Base-by-base conservation (phyloP, 1,140 invertebrate genomes). In the Anastatus disparis region DNA sequence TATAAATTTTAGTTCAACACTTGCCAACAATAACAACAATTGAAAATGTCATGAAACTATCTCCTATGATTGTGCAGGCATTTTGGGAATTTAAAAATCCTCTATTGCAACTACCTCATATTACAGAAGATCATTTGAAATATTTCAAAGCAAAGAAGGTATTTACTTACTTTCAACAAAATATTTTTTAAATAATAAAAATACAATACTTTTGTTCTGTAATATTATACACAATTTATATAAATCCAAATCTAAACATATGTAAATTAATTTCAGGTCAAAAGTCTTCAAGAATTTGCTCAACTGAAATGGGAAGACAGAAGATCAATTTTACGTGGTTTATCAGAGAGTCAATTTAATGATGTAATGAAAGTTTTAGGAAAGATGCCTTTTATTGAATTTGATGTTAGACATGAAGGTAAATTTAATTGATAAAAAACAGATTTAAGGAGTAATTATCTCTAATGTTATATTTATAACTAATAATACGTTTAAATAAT, bases 21-120 rank as follows among this genome's bases (percentile, higher is more conserved):
- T 86, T 97, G 70, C 96, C 97, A 13, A 91, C 91, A 55, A 93
- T 99, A 72, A 95, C 97, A 79, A 99, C 97, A 2, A 93, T 99
- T 70, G 98, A 99, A 86, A 97, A 97, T 83, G 94, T 94, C 76
- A 99, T 99, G 95, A 98, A 97, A 86, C 82, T 99, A 31, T 93
- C 93, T 74, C 95, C 97, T 56, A 97, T 99, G 94, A 91, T 99
- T 52, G 95, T 99, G 0, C 98, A 99, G 89, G 98, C 90, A 0
- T 87, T 99, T 48, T 98, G 96, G 95, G 95, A 98, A 75, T 93
- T 91, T 79, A 96, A 97, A 84, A 97, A 93, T 74, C 94, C 96
- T 2, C 82, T 99, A 12, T 86, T 99, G 8, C 98, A 99, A 87
- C 86, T 99, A 66, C 98, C 98, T 44, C 95, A 99, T 82, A 91